Evolutionary conservation across 2,888 invertebrate species (phyloP).

Genomic region (Diarsia brunnea): DNA sequence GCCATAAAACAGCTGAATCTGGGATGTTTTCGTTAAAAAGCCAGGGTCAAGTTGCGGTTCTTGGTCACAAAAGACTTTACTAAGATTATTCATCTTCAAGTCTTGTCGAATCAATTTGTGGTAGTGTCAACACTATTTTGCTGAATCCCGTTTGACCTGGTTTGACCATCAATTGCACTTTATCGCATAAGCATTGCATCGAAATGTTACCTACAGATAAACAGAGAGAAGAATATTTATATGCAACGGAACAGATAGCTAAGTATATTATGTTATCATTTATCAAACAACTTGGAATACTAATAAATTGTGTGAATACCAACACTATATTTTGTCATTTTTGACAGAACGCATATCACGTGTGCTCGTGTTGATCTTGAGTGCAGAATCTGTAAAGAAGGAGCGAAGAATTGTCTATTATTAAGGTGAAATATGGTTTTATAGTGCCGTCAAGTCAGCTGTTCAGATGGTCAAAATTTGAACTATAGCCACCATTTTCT

Average conservation of each 20-base stretch:
- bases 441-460: too few species aligned
- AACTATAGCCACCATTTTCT: too few species aligned
- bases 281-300: background rate
- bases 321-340: background rate
- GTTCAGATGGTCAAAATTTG: too few species aligned
- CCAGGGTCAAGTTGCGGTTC: conserved; percentile 70
- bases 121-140: background rate
- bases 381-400: background rate
- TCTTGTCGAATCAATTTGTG: background rate
- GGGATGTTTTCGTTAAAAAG: conserved; percentile 76
- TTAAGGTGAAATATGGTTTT: background rate
- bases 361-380: too few species aligned
- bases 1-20: conserved; percentile 78
- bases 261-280: background rate
- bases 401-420: background rate
- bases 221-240: too few species aligned
- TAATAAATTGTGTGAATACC: conserved; percentile 1
- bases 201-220: background rate
- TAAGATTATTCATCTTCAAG: background rate
- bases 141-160: background rate
- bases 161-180: background rate
- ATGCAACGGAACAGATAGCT: too few species aligned
- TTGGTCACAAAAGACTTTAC: rapidly evolving
- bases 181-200: background rate
- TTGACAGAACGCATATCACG: conserved; percentile 3